A percentile compares a stretch with the other conserved stretches of the same genome.
Evolutionary conservation across 2,888 invertebrate genomes (phyloP).

Genomic region (Hedya salicella): DNA sequence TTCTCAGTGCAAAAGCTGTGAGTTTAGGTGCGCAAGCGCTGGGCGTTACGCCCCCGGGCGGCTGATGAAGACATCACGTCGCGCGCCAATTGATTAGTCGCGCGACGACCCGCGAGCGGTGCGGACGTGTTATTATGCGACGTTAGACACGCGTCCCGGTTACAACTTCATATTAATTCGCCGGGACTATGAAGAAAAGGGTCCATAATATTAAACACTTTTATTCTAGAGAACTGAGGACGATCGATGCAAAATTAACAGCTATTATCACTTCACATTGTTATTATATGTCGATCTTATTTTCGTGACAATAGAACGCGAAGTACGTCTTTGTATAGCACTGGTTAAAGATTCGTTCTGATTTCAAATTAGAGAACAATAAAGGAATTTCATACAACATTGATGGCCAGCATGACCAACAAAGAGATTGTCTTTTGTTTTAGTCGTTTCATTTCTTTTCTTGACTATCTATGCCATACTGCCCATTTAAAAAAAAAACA

Average conservation of each 20-base stretch:
- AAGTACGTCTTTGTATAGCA: too few relatives aligned
- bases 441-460: too few relatives aligned
- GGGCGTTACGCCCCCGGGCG: conserved; percentile 81
- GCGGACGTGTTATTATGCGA: conserved; percentile 80
- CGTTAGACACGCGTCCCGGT: conserved; percentile 77
- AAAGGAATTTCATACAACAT: too few relatives aligned
- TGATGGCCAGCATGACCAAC: too few relatives aligned
- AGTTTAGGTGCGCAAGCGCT: conserved; percentile 60
- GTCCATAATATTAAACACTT: conserved; percentile 9
- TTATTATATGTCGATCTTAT: too few relatives aligned
- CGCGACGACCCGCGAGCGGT: conserved; percentile 72
- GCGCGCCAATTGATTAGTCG: conserved; percentile 83
- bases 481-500: too few relatives aligned
- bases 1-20: conserved; percentile 45
- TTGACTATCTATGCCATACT: too few relatives aligned
- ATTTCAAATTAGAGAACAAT: too few relatives aligned
- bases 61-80: conserved; percentile 84
- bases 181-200: conserved; percentile 11
- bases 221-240: background rate
- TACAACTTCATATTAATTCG: conserved; percentile 48
- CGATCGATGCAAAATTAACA: background rate
- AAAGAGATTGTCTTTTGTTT: too few relatives aligned
- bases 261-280: background rate
- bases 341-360: too few relatives aligned
- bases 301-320: too few relatives aligned